These are phyloP conservation scores for Dryoscopus gambensis DNA, from an alignment of 2,113 vertebrate genomes.

Conservation along the genomic window DNA sequence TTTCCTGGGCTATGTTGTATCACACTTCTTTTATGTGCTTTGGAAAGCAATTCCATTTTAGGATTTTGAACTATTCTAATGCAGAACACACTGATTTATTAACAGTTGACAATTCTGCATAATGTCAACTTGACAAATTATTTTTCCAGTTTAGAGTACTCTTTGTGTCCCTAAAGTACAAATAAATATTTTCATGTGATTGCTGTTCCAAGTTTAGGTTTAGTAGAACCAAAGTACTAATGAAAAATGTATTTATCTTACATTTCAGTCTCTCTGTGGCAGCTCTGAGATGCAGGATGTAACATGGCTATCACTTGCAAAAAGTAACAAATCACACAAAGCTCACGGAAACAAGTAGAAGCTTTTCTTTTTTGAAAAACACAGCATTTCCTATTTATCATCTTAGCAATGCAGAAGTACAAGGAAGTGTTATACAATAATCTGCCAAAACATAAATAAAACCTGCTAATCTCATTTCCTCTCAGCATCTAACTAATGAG, in stretches of 20 bases:
- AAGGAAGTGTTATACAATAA: neutral
- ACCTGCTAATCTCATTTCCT: neutral
- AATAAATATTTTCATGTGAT: neutral
- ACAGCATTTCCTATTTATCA: neutral
- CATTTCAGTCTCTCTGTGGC: neutral
- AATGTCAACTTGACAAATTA: neutral
- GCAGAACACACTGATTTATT: neutral
- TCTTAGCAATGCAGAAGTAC: neutral
- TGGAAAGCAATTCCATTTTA: neutral
- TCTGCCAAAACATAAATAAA: conserved; percentile 18
- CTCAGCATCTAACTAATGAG: neutral
- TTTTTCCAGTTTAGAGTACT: neutral
- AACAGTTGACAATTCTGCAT: neutral
- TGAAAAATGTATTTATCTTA: neutral
- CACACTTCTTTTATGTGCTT: neutral
- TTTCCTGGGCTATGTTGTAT: neutral
- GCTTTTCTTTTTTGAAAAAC: neutral
- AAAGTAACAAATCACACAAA: neutral
- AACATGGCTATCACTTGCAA: neutral
- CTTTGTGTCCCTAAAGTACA: neutral
- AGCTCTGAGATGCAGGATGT: neutral
- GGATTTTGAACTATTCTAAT: neutral
- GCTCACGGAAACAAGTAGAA: neutral
- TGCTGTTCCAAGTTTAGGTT: neutral
- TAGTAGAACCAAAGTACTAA: neutral